Evolutionary conservation across 2,797 vertebrate species (phyloP).

Genomic region (Phrynocephalus vlangalii): DNA sequence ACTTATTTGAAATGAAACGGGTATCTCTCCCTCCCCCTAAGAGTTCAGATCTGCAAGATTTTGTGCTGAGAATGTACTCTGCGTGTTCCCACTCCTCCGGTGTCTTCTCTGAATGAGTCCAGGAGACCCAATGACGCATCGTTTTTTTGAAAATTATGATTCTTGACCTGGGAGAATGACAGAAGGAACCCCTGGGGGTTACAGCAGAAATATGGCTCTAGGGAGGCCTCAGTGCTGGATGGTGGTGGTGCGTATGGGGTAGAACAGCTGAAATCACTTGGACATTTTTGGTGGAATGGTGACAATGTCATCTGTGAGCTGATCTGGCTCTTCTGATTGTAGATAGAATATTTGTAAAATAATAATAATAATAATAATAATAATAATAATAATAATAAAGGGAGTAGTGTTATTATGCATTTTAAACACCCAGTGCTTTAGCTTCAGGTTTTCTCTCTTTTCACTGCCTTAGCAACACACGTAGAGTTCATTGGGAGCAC

Average conservation of each 20-base stretch:
- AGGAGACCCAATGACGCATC: neutral
- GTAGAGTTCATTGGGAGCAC: constrained; percentile 58
- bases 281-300: neutral
- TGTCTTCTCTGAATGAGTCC: neutral
- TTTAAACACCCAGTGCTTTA: neutral
- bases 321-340: no score
- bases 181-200: neutral
- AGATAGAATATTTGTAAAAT: no score
- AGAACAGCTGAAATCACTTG: neutral
- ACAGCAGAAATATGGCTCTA: neutral
- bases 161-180: neutral
- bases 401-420: neutral
- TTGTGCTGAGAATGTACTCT: neutral
- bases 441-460: constrained; percentile 28
- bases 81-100: neutral
- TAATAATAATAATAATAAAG: no score
- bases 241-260: neutral
- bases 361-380: no score
- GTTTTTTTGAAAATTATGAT: neutral
- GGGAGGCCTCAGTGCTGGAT: neutral
- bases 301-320: no score
- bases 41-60: neutral
- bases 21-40: neutral
- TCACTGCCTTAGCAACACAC: constrained; percentile 64
- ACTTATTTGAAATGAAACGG: neutral